Evolutionary conservation across 2,113 vertebrate species (phyloP), one percentile per base, ranked within the genome.

Genomic region (Cepphus grylle): DNA sequence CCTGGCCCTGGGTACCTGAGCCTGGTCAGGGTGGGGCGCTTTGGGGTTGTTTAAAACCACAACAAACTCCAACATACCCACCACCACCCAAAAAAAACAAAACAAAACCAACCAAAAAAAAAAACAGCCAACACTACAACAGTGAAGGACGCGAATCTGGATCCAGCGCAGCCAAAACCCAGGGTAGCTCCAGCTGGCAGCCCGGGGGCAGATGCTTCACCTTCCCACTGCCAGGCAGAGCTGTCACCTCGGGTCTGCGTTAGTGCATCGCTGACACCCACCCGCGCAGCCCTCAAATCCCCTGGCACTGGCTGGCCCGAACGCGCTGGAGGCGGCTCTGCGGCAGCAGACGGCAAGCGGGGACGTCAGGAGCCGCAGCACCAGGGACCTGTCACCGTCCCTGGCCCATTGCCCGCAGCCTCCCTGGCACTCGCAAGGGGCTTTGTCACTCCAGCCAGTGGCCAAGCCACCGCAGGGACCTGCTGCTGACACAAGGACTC

Each of bases 291-390:
- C 63, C 22, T 5, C 9, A 2, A 2, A 4, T 5, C 18, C 82
- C 59, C 26, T 9, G 0, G 73, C 9, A 2, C 2, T 12, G 30
- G 25, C 45, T 43, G 72, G 40, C 66, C 47, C 43, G 2, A 23
- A 13, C 0, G 1, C 2, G 2, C 74, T 9, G 6, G 17, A 56
- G 56, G 65, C 10, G 1, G 4, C 43, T 59, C 32, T 1, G 12
- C 7, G 25, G 59, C 63, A 70, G 76, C 66, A 86, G 93, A 42
- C 1, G 3, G 52, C 0, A 0, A 84, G 70, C 26, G 22, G 40
- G 58, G 40, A 20, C 0, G 0, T 52, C 1, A 0, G 62, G 76
- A 70, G 45, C 66, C 0, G 42, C 80, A 52, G 59, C 84, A 56
- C 21, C 77, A 47, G 34, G n/a, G 53, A 40, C 32, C 36, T 12